Conservation (phyloP, 1,140 invertebrate genomes). For the Eumeta japonica region DNA sequence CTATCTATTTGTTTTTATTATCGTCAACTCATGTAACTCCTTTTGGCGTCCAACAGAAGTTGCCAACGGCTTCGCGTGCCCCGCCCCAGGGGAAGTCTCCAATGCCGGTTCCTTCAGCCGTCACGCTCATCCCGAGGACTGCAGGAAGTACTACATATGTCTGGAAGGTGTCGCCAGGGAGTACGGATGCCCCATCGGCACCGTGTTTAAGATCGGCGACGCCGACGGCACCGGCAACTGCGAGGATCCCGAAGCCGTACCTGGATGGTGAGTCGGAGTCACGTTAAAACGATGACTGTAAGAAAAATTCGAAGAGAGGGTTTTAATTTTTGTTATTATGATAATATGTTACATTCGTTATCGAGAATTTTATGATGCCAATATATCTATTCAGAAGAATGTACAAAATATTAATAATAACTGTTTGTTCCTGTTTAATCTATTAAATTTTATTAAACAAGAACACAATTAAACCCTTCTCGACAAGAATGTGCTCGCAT, state of each 20-base stretch:
- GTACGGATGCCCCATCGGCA: conserved; percentile 93
- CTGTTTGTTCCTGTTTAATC: no score
- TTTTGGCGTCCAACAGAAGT: conserved; percentile 69
- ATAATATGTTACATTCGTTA: no score
- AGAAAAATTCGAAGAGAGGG: no score
- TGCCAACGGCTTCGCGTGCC: conserved; percentile 85
- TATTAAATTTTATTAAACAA: no score
- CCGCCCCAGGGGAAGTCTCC: conserved; percentile 74
- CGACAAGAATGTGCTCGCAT: no score
- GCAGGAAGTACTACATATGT: conserved; percentile 93
- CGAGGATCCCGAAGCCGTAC: conserved; percentile 90
- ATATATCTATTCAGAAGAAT: no score
- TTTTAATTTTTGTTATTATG: no score
- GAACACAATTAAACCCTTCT: no score
- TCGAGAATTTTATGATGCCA: no score
- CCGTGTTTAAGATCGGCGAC: conserved; percentile 92
- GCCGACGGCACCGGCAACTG: conserved; percentile 86
- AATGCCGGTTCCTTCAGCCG: conserved; percentile 87
- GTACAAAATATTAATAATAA: no score
- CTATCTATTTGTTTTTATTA: no score
- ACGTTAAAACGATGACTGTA: no score
- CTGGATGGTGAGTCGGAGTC: conserved; percentile 79
- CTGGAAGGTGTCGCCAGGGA: conserved; percentile 85
- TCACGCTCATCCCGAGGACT: conserved; percentile 92
- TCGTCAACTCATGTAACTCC: conserved; percentile 28